Evolutionary conservation across 2,888 invertebrate genomes (phyloP).

Genomic region (Phengaris alcon): DNA sequence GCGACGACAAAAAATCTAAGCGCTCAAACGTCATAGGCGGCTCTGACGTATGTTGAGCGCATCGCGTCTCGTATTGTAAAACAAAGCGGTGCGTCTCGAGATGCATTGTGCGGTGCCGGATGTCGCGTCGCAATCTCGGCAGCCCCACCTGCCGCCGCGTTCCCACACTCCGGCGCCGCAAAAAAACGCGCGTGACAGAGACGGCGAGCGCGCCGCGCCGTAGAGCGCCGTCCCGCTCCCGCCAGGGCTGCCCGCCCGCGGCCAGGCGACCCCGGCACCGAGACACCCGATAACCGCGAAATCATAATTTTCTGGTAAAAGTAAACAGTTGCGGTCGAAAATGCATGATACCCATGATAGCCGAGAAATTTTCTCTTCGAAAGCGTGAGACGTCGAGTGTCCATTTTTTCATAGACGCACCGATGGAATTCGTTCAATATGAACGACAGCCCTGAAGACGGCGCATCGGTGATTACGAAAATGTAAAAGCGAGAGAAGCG

Average conservation of each 20-base stretch:
- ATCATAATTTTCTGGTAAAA: slow-evolving; percentile 66
- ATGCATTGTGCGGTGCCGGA: slow-evolving; percentile 77
- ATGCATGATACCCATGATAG: slow-evolving; percentile 45
- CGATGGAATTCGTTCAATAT: slow-evolving; percentile 30
- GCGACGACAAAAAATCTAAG: slow-evolving; percentile 46
- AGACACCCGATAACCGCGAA: slow-evolving; percentile 58
- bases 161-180: slow-evolving; percentile 80
- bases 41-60: slow-evolving; percentile 67
- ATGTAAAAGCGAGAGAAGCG: slow-evolving; percentile 74
- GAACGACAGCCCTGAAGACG: slow-evolving; percentile 61
- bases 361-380: slow-evolving; percentile 39
- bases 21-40: slow-evolving; percentile 53
- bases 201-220: slow-evolving; percentile 47
- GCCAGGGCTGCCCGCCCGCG: slow-evolving; percentile 59
- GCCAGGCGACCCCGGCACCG: slow-evolving; percentile 48
- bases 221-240: slow-evolving; percentile 61
- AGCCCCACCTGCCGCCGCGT: slow-evolving; percentile 77
- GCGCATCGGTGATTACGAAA: slow-evolving; percentile 73
- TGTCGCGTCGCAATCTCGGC: slow-evolving; percentile 78
- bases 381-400: slow-evolving; percentile 34
- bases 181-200: slow-evolving; percentile 71
- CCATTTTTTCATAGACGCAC: slow-evolving; percentile 31
- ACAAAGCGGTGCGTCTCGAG: slow-evolving; percentile 53
- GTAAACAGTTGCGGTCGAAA: slow-evolving; percentile 48
- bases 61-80: slow-evolving; percentile 64